Percentiles rank a stretch among this genome's conserved stretches.
Conservation (phyloP, 2,113 vertebrate species). For the Podocnemis expansa region DNA sequence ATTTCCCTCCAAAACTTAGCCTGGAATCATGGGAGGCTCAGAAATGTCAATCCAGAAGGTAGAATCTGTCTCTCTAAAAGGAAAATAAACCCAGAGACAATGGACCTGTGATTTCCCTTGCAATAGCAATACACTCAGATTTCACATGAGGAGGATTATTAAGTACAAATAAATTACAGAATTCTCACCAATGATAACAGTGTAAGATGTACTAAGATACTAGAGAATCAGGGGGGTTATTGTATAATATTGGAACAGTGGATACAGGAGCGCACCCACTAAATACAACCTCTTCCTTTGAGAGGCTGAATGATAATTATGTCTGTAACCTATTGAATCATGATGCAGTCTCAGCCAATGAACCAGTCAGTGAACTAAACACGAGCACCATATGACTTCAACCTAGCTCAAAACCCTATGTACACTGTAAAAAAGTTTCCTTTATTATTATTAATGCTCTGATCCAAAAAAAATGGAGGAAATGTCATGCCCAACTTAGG, state of each 20-base stretch:
- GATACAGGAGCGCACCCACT: slow-evolving; percentile 50
- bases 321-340: slow-evolving; percentile 30
- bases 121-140: background rate
- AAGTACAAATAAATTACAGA: slow-evolving; percentile 42
- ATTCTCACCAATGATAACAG: slow-evolving; percentile 56
- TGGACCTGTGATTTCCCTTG: background rate
- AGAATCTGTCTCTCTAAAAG: background rate
- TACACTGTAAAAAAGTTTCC: background rate
- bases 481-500: slow-evolving; percentile 35
- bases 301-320: slow-evolving; percentile 52
- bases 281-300: slow-evolving; percentile 47
- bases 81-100: background rate
- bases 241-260: slow-evolving; percentile 65
- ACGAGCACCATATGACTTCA: slow-evolving; percentile 15
- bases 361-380: slow-evolving; percentile 18
- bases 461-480: slow-evolving; percentile 5
- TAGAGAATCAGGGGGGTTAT: slow-evolving; percentile 32
- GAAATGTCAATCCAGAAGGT: fast-evolving
- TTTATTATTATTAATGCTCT: background rate
- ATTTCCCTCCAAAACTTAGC: fast-evolving
- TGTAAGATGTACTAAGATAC: background rate
- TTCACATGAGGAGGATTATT: background rate
- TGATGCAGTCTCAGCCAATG: background rate
- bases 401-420: background rate
- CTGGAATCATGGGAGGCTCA: background rate